A percentile compares a stretch with the other conserved stretches of the same genome.
These are phyloP conservation scores for Hydrocynus forskahlii DNA, from an alignment of 2,797 vertebrate species.

Conservation along the genomic window DNA sequence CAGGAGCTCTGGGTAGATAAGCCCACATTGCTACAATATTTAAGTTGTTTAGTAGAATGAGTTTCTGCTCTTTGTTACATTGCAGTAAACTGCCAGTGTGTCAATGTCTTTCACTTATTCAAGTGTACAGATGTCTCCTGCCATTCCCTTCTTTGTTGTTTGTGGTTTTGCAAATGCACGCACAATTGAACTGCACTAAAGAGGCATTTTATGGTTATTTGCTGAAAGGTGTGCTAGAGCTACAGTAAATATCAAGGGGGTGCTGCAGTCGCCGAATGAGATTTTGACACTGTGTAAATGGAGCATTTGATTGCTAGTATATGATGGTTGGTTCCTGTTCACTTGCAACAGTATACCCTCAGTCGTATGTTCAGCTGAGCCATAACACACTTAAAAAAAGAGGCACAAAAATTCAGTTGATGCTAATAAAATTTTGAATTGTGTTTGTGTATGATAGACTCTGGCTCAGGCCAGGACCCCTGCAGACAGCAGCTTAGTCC, in stretches of 20 bases:
- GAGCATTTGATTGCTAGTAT: not conserved
- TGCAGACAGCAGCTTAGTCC: slow-evolving; percentile 74
- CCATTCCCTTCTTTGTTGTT: not conserved
- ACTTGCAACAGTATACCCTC: not conserved
- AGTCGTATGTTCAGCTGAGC: not conserved
- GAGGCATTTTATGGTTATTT: not conserved
- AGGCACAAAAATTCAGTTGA: no score
- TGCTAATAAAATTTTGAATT: not conserved
- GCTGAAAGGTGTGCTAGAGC: not conserved
- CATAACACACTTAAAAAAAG: not conserved
- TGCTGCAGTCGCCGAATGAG: not conserved
- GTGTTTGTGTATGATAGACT: slow-evolving; percentile 25
- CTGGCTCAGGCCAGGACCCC: slow-evolving; percentile 32
- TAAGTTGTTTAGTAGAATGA: no score
- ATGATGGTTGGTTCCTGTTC: no score
- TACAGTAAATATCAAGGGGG: not conserved
- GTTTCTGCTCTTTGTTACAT: no score
- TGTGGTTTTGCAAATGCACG: not conserved
- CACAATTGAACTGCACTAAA: not conserved
- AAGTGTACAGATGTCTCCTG: not conserved
- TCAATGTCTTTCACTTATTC: not conserved
- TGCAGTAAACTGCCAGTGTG: no score
- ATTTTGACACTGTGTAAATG: not conserved
- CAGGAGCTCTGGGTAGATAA: no score
- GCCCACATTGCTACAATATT: no score